Evolutionary conservation across 2,888 invertebrate species (phyloP), one percentile per base, ranked within the genome.

Genomic region (Hirtodrosophila cameraria): DNA sequence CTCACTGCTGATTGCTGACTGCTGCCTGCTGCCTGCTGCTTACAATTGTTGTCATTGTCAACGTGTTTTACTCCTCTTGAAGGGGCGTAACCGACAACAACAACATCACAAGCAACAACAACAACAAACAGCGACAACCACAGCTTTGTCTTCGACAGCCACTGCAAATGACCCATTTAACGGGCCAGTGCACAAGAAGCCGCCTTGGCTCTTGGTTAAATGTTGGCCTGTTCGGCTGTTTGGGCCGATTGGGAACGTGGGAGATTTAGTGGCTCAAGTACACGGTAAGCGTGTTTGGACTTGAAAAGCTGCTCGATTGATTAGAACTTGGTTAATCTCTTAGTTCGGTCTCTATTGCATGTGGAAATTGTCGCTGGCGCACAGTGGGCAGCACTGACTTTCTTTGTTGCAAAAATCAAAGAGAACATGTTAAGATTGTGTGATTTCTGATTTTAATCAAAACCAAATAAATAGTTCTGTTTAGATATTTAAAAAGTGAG

Each of bases 41-140:
- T 86, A 83, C 87, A 85, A 83, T 81, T 83, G 82, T 75, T 66
- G 82, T 81, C 82, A 82, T 84, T 82, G 82, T 84, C 87, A 86
- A 74, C 81, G 66, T 75, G 73, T 73, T 79, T 67, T 60, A 62
- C 67, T 75, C 69, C 65, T 75, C 67, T 62, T 63, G 58, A 36
- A 20, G 61, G 77, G 74, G 72, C 76, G 67, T 71, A 49, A 49
- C 64, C 63, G 58, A 30, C 54, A 53, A 15, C 58, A 57, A 9
- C 60, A 41, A 15, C 49, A 62, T 30, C 54, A 62, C 2, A 18
- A 58, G 9, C 43, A 39, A 30, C 54, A 39, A 25, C 48, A 42
- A 20, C 50, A 59, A 7, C n/a, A 33, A 41, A 12, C 66, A 62
- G 45, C 59, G 13, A 75, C 65, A 72, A 80, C 62, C 62, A 42